Percentiles rank a stretch among this genome's conserved stretches.
phyloP scores from a whole-genome alignment of 2,113 vertebrate genomes.

The Redunca redunca region DNA sequence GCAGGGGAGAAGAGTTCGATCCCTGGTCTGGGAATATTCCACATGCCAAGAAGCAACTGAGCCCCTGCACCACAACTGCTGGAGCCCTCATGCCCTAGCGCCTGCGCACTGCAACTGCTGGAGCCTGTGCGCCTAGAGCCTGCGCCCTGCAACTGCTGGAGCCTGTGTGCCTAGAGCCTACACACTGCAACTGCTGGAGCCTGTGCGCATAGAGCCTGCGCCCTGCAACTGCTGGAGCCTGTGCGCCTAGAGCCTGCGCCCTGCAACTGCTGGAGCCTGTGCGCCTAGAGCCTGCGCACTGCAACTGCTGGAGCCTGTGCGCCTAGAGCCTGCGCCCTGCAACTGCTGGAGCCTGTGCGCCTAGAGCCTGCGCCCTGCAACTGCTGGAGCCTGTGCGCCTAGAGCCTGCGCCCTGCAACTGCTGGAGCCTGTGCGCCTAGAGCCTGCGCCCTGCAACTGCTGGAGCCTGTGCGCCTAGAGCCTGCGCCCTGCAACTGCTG shows the following conservation, averaged over 20 bases:
- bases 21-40: background rate
- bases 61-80: background rate
- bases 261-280: background rate
- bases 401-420: accelerated
- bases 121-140: background rate
- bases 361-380: background rate
- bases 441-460: too few species aligned
- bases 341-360: too few species aligned
- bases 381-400: background rate
- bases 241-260: too few species aligned
- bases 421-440: accelerated
- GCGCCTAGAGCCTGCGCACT: background rate
- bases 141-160: too few species aligned
- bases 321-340: too few species aligned
- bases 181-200: accelerated
- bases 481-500: background rate
- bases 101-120: accelerated
- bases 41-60: background rate
- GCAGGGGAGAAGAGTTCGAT: background rate
- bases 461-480: too few species aligned
- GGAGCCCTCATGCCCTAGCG: background rate
- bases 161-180: too few species aligned
- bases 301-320: accelerated
- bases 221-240: too few species aligned
- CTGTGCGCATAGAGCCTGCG: accelerated